These are phyloP conservation scores for Ommatoiulus sabulosus DNA, from an alignment of 2,888 invertebrate genomes.

Conservation along the genomic window DNA sequence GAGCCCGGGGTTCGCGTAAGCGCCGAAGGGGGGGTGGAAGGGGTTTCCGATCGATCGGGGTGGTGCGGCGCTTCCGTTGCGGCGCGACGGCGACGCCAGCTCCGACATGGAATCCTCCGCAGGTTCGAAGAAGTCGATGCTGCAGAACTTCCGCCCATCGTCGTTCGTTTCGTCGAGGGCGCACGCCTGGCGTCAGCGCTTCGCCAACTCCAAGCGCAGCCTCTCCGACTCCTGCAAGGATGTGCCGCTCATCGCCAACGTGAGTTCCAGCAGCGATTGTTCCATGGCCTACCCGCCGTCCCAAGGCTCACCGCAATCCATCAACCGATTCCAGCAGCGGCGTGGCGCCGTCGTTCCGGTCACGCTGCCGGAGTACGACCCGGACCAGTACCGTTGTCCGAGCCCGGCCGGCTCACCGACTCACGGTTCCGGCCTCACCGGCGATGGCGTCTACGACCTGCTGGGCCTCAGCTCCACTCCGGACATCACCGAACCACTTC, in stretches of 20 bases:
- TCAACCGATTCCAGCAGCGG: slow-evolving; percentile 37
- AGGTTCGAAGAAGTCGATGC: slow-evolving; percentile 52
- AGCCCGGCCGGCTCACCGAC: slow-evolving; percentile 52
- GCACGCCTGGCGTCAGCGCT: slow-evolving; percentile 63
- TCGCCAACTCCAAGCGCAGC: slow-evolving; percentile 63
- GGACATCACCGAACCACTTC: neutral
- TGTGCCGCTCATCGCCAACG: slow-evolving; percentile 57
- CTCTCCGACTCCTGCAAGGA: slow-evolving; percentile 63
- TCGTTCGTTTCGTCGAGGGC: slow-evolving; percentile 61
- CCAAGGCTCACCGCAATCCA: neutral
- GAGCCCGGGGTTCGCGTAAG: neutral
- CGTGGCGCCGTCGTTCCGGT: slow-evolving; percentile 54
- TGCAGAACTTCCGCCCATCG: slow-evolving; percentile 55
- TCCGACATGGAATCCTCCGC: slow-evolving; percentile 33
- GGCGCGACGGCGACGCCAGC: slow-evolving; percentile 4
- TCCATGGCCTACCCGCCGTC: slow-evolving; percentile 14
- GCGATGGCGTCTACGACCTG: slow-evolving; percentile 47
- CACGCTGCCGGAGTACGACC: slow-evolving; percentile 53
- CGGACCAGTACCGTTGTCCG: slow-evolving; percentile 49
- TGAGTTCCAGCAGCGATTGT: slow-evolving; percentile 46
- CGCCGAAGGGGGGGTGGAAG: neutral
- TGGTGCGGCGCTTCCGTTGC: slow-evolving; percentile 13
- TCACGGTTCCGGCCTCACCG: slow-evolving; percentile 26
- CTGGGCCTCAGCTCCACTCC: slow-evolving; percentile 49
- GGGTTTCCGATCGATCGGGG: neutral